Conservation (phyloP, 2,113 vertebrate species). For the Petaurus breviceps region DNA sequence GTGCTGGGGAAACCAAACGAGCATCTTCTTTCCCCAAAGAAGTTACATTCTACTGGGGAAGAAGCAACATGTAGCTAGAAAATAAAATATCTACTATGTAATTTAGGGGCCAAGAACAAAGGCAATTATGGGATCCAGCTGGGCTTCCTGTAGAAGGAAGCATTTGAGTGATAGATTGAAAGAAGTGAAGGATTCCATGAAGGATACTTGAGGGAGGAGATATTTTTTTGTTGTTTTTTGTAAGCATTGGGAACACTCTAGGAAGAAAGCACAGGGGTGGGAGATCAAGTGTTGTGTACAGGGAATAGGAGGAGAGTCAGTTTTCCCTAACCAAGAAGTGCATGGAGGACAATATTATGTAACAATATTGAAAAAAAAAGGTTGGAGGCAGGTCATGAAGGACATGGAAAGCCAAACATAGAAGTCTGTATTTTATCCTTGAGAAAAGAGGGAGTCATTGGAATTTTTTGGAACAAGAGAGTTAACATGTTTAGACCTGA, state of each 20-base stretch:
- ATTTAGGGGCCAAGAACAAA: neutral
- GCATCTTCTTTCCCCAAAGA: neutral
- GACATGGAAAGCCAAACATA: neutral
- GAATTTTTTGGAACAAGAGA: neutral
- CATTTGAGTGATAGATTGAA: neutral
- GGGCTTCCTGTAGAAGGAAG: neutral
- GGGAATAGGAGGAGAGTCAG: neutral
- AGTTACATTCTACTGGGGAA: neutral
- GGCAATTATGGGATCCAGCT: neutral
- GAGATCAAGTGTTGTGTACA: neutral
- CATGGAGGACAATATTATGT: neutral
- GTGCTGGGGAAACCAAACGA: neutral
- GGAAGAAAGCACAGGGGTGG: neutral
- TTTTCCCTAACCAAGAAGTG: neutral
- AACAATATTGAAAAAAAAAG: neutral
- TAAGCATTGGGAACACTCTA: neutral
- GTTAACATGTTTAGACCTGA: neutral
- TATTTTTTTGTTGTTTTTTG: neutral
- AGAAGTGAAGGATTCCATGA: neutral
- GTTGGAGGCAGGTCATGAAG: neutral
- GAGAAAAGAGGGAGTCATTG: neutral
- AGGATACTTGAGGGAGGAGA: neutral
- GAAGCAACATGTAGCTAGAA: neutral
- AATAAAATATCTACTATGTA: neutral
- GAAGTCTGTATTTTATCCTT: neutral